Evolutionary conservation across 1,140 invertebrate species (phyloP), one percentile per base, ranked within the genome.

Genomic region (Drosophila setifemur): DNA sequence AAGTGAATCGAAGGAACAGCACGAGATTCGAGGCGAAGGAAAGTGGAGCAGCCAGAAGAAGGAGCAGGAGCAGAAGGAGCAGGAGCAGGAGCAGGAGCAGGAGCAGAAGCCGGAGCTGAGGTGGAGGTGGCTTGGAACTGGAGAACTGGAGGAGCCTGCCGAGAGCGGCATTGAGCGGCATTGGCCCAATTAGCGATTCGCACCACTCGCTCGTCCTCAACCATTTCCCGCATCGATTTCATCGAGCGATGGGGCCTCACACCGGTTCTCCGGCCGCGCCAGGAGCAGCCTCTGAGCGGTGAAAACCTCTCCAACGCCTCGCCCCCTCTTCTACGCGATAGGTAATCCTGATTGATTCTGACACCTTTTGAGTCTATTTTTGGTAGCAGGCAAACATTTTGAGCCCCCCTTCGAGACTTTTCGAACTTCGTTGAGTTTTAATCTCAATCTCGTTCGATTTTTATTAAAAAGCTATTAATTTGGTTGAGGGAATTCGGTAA

Each of bases 211-310:
- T 89, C 89, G 77, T 75, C 77, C 69, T 87, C 88, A 90, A 97
- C 95, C 95, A 97, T 97, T 97, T 96, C 96, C 93, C 95, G 96
- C 93, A 95, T 97, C 95, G 96, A 97, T 94, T 96, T 96, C 92
- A 95, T 96, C 92, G 96, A 97, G 93, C 96, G 96, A 96, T 97
- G 96, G 96, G 96, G 96, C 95, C 95, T 96, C 92, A 96, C 96
- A 93, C 96, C 96, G 94, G 96, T 97, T 94, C 95, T 97, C 93
- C 95, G 94, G 93, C 96, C 96, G 94, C 95, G 95, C 94, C 95
- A 96, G 95, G 96, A 96, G 93, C 95, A 94, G 94, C 95, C 88
- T 57, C 73, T 89, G 60, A 88, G 88, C 90, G 88, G 90, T 90
- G 89, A 90, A 90, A 90, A 90, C 81, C 71, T 90, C 68, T 89